Evolutionary conservation across 2,888 invertebrate genomes (phyloP).

Genomic region (Drosophila aldrichi): DNA sequence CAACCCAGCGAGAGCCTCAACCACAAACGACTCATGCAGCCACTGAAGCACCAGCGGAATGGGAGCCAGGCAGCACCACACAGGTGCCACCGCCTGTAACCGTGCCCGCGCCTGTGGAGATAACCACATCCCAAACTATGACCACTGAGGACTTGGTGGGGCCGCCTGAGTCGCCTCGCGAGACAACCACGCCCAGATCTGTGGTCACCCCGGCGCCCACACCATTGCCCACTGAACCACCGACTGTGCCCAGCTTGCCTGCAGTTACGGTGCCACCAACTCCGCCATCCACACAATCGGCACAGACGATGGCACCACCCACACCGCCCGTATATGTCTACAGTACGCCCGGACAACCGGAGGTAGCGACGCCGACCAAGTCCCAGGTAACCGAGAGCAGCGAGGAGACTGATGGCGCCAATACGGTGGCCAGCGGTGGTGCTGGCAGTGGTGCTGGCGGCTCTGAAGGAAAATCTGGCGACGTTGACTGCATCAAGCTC

Average conservation of each 20-base stretch:
- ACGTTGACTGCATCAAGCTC: conserved; percentile 88
- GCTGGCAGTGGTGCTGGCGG: too few relatives aligned
- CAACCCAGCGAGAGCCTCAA: conserved; percentile 12
- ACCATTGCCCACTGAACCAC: conserved; percentile 31
- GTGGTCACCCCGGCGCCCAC: conserved; percentile 48
- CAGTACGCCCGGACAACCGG: conserved; percentile 64
- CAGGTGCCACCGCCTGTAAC: conserved; percentile 34
- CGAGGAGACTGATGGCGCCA: conserved; percentile 77
- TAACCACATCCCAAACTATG: conserved; percentile 54
- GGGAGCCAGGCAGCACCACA: conserved; percentile 42
- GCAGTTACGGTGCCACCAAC: conserved; percentile 62
- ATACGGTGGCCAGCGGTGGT: conserved; percentile 70
- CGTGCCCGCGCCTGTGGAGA: conserved; percentile 41
- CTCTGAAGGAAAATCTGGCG: conserved; percentile 84
- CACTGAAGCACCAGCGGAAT: conserved; percentile 38
- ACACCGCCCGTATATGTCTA: conserved; percentile 65
- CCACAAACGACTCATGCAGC: conserved; percentile 36
- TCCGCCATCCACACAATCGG: conserved; percentile 72
- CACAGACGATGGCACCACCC: conserved; percentile 75
- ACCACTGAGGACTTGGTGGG: conserved; percentile 63
- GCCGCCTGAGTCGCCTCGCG: conserved; percentile 37
- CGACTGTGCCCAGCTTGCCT: conserved; percentile 40
- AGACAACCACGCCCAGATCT: conserved; percentile 42
- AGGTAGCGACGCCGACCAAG: conserved; percentile 64
- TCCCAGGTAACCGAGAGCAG: conserved; percentile 69